Evolutionary conservation across 2,888 invertebrate species (phyloP), one percentile per base, ranked within the genome.

Genomic region (Lasioglossum villosulum): DNA sequence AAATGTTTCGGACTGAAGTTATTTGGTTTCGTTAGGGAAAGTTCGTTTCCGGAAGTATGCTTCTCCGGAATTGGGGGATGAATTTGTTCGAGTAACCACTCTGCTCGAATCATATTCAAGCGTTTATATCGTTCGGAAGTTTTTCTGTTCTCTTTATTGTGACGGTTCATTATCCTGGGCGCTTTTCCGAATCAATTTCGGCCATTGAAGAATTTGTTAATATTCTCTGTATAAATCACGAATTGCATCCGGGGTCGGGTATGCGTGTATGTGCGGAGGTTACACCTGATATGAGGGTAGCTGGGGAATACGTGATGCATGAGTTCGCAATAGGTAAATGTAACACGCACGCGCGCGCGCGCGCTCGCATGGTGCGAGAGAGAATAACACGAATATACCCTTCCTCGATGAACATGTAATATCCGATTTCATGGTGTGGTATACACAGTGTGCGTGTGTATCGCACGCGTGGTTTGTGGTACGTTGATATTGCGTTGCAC

Each of bases 401-500:
- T 56, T 19, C 45, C 68, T n/a, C 34, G 39, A 74, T 52, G 52
- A 27, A 30, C 66, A 42, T 52, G 66, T n/a, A 78, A 81, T 63
- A 52, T 48, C 71, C 81, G 59, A 72, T 76, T 63, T 77, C 73
- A 70, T 70, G 73, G 78, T 68, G 73, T 70, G 78, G 73, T 68
- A 16, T 52, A 52, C 52, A 68, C 30, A 52, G 56, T 23, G 30
- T 70, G 68, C 19, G 30, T 73, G 78, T 78, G 78, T 56, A 52
- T 66, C 39, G 42, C 66, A 52, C 66, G 82, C 48, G 73, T 42
- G 82, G 82, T 42, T 73, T 78, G 78, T 78, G 66, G 78, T 74
- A 78, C 68, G 73, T 82, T 78, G 78, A 82, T 82, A 78, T 82
- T 78, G 56, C 37, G 82, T 72, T 78, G 68, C 78, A 59, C 52